Evolutionary conservation across 2,888 invertebrate species (phyloP).

Genomic region (Smittia aterrima): DNA sequence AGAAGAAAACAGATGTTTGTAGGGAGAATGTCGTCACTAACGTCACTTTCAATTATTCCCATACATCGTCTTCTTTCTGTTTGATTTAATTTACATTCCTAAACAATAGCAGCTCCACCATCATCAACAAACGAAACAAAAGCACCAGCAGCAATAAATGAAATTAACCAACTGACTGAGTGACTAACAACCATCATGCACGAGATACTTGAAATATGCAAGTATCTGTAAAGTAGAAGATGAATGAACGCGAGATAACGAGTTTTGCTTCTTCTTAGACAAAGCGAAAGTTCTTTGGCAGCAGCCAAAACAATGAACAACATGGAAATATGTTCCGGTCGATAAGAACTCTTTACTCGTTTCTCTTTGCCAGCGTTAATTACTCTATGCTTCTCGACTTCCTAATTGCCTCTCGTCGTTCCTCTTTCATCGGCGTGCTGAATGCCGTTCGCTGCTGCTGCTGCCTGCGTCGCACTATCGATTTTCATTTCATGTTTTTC

Average conservation of each 20-base stretch:
- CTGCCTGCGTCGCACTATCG: slow-evolving; percentile 21
- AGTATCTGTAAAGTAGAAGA: slow-evolving; percentile 6
- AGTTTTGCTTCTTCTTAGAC: neutral
- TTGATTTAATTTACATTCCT: neutral
- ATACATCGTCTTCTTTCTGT: too few relatives aligned
- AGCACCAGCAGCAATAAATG: slow-evolving; percentile 13
- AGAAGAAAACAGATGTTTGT: too few relatives aligned
- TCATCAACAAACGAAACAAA: neutral
- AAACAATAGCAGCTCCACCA: neutral
- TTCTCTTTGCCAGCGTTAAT: neutral
- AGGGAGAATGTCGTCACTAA: too few relatives aligned
- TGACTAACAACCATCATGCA: slow-evolving; percentile 8
- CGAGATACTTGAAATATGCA: slow-evolving; percentile 10
- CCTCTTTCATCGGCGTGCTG: neutral
- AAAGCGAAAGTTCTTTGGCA: slow-evolving; percentile 9
- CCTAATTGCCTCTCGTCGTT: slow-evolving; percentile 25
- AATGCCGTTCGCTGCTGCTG: neutral
- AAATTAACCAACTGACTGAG: slow-evolving; percentile 29
- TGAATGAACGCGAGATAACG: neutral
- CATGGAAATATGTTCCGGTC: slow-evolving; percentile 15
- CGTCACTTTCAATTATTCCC: too few relatives aligned
- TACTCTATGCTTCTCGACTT: neutral
- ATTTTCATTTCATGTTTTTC: slow-evolving; percentile 15
- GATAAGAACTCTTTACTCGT: slow-evolving; percentile 1
- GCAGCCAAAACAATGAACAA: slow-evolving; percentile 9